phyloP scores from a whole-genome alignment of 2,113 vertebrate species.

The Plestiodon gilberti region DNA sequence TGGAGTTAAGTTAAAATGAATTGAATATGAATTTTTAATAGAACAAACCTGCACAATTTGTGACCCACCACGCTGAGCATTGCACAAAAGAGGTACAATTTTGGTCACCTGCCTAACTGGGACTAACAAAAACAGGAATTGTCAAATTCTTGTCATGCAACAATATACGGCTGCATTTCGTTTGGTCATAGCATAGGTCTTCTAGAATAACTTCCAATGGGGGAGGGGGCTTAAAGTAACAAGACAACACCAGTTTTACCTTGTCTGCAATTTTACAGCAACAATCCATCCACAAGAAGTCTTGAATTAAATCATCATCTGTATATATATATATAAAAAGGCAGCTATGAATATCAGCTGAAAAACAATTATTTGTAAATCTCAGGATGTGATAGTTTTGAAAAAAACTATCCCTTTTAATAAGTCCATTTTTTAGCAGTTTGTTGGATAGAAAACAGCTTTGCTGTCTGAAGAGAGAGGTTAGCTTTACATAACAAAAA shows the following conservation, averaged over 20 bases:
- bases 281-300: conserved; percentile 94
- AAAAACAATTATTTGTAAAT: conserved; percentile 6
- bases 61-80: neutral
- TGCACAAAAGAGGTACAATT: neutral
- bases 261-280: conserved; percentile 96
- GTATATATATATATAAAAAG: conserved; percentile 75
- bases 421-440: conserved; percentile 19
- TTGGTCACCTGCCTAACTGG: neutral
- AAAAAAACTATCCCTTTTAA: conserved; percentile 24
- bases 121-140: neutral
- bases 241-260: conserved; percentile 70
- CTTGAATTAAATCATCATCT: conserved; percentile 93
- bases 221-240: neutral
- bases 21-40: neutral
- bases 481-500: conserved; percentile 1
- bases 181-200: neutral
- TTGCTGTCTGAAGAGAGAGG: neutral
- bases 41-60: neutral
- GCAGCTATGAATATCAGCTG: conserved; percentile 58
- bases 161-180: neutral
- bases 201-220: no score
- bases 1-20: neutral
- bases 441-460: neutral
- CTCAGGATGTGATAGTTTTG: conserved; percentile 29
- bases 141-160: neutral